Evolutionary conservation across 2,113 vertebrate species (phyloP), one percentile per base, ranked within the genome.

Genomic region (Gallinago paraguaiae): DNA sequence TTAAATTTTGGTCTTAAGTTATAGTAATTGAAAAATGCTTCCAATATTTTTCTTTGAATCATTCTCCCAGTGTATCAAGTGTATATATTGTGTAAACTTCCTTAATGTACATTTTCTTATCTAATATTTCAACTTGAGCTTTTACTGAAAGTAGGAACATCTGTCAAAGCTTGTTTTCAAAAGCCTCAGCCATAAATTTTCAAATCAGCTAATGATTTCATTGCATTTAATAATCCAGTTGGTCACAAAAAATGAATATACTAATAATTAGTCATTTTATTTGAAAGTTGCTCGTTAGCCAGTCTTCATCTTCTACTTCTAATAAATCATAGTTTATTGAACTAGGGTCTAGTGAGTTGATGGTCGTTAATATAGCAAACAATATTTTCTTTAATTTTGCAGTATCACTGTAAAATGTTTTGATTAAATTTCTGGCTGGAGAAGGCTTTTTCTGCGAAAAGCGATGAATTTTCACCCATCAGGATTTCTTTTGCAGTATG

Each of bases 301-400:
- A 69, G 13, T 92, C 53, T 57, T 82, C 22, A n/a, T 71, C 7
- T 48, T 82, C n/a, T 48, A 13, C 31, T 81, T 88, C 54, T 50
- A 92, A 45, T 80, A 81, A 86, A 24, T 14, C 2, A 3, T 9
- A 45, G 9, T 64, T 82, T 79, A 67, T 87, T 79, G 65, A 87
- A 64, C 12, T 60, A 56, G 13, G 6, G 4, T 48, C 82, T 64
- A 86, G 18, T 45, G 13, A 69, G 7, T 67, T 72, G 77, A 64
- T 88, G 48, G 20, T 51, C 41, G 60, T 77, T 78, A 74, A 63
- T 76, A 51, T n/a, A 75, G 78, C 60, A 87, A 64, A 1, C 17
- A 76, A 5, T 69, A 72, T 45, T 84, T 90, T 10, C 57, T 93
- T 90, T 91, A 80, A 61, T 95, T 92, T 92, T 94, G 31, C 18